phyloP scores from a whole-genome alignment of 2,888 invertebrate genomes.

The Bugula neritina region DNA sequence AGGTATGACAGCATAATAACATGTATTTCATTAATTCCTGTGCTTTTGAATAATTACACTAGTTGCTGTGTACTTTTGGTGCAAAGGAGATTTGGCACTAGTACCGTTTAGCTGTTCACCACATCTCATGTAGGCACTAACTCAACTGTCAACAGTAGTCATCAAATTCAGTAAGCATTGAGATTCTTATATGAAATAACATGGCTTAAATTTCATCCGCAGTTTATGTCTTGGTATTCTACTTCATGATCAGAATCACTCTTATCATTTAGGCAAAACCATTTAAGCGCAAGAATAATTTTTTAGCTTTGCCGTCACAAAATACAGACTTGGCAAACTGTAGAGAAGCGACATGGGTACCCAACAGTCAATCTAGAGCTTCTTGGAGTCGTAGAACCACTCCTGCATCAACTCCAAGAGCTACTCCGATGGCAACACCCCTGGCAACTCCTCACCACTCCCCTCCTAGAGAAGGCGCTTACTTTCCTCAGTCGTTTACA shows the following conservation, averaged over 20 bases:
- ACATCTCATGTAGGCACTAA: not conserved
- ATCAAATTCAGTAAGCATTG: too few species aligned
- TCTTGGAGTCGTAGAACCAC: conserved; percentile 18
- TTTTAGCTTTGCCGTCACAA: not conserved
- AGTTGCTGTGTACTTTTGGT: too few species aligned
- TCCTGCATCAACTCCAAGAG: conserved; percentile 15
- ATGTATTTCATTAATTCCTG: not conserved
- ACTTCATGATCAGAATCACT: too few species aligned
- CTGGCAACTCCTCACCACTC: conserved; percentile 16
- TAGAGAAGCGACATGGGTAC: conserved; percentile 23
- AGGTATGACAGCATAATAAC: not conserved
- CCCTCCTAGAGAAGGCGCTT: conserved; percentile 14
- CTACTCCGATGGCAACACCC: conserved; percentile 13
- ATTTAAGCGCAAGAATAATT: too few species aligned
- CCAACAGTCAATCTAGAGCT: conserved; percentile 1
- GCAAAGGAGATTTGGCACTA: not conserved
- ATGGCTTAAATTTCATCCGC: too few species aligned
- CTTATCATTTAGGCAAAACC: too few species aligned
- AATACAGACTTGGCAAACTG: not conserved
- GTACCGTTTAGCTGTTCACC: not conserved
- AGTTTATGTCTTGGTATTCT: too few species aligned
- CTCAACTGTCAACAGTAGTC: too few species aligned
- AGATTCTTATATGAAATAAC: too few species aligned
- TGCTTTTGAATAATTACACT: too few species aligned
- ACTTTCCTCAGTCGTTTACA: not conserved